phyloP scores from a whole-genome alignment of 1,140 invertebrate genomes.

The Cecropterus lyciades region DNA sequence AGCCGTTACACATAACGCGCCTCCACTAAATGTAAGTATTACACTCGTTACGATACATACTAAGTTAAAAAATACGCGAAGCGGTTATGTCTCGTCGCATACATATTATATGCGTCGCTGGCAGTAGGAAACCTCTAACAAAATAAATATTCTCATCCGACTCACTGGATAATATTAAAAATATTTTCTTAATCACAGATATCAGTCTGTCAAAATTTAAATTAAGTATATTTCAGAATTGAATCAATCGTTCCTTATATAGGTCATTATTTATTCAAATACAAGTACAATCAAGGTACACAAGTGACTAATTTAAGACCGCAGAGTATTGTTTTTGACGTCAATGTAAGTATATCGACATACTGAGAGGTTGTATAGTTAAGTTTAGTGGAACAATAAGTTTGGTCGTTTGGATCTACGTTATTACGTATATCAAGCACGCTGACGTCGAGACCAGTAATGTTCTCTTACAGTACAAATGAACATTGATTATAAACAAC shows the following conservation, averaged over 20 bases:
- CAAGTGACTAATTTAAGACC: constrained; percentile 82
- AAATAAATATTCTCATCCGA: constrained; percentile 83
- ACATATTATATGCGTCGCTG: constrained; percentile 64
- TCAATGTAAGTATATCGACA: constrained; percentile 53
- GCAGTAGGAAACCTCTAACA: constrained; percentile 81
- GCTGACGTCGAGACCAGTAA: constrained; percentile 63
- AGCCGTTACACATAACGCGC: constrained; percentile 28
- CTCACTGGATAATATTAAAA: constrained; percentile 84
- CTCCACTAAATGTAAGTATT: constrained; percentile 21
- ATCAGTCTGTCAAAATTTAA: constrained; percentile 85
- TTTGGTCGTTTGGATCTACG: constrained; percentile 58
- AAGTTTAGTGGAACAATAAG: constrained; percentile 38
- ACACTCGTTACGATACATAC: constrained; percentile 56
- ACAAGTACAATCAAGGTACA: constrained; percentile 80
- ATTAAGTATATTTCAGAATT: constrained; percentile 84
- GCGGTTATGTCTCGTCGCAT: constrained; percentile 71
- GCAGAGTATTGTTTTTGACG: constrained; percentile 77
- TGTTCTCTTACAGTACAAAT: constrained; percentile 68
- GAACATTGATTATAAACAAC: constrained; percentile 78
- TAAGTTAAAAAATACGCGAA: constrained; percentile 76
- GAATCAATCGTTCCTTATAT: constrained; percentile 78
- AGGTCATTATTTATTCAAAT: constrained; percentile 73
- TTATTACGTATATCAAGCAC: constrained; percentile 62
- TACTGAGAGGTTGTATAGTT: constrained; percentile 57
- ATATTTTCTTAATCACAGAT: constrained; percentile 85